Evolutionary conservation across 2,797 vertebrate species (phyloP).

Genomic region (Siniperca undulata): DNA sequence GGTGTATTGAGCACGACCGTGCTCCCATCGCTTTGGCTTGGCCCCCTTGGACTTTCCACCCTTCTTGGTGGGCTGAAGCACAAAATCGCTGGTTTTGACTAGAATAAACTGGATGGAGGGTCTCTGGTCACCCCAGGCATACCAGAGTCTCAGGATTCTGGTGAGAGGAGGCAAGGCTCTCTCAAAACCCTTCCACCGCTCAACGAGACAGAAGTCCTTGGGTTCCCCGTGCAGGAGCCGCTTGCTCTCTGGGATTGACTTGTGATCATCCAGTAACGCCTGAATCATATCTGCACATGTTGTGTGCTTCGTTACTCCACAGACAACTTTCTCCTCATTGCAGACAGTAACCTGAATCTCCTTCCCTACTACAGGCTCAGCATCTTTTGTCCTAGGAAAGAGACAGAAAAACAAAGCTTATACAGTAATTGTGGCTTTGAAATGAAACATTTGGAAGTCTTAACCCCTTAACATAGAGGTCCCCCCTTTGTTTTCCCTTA

Average conservation of each 20-base stretch:
- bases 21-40: conserved; percentile 86
- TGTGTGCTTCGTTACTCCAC: conserved; percentile 94
- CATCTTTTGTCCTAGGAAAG: conserved; percentile 83
- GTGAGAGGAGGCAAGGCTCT: conserved; percentile 92
- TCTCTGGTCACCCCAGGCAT: conserved; percentile 94
- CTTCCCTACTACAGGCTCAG: conserved; percentile 87
- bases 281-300: conserved; percentile 93
- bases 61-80: conserved; percentile 87
- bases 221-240: conserved; percentile 89
- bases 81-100: conserved; percentile 91
- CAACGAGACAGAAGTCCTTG: conserved; percentile 93
- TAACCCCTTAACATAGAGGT: not conserved
- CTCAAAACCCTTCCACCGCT: conserved; percentile 95
- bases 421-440: not conserved
- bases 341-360: conserved; percentile 95
- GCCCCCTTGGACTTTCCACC: conserved; percentile 71
- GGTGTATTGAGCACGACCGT: conserved; percentile 85
- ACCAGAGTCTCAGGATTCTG: conserved; percentile 94
- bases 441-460: not conserved
- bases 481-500: not conserved
- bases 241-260: conserved; percentile 86
- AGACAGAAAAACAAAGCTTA: conserved; percentile 37
- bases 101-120: conserved; percentile 91
- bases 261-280: conserved; percentile 94
- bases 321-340: conserved; percentile 96